Percentiles rank a stretch among this genome's conserved stretches.
Evolutionary conservation across 1,140 invertebrate genomes (phyloP).

Genomic region (Hylyphantes graminicola): DNA sequence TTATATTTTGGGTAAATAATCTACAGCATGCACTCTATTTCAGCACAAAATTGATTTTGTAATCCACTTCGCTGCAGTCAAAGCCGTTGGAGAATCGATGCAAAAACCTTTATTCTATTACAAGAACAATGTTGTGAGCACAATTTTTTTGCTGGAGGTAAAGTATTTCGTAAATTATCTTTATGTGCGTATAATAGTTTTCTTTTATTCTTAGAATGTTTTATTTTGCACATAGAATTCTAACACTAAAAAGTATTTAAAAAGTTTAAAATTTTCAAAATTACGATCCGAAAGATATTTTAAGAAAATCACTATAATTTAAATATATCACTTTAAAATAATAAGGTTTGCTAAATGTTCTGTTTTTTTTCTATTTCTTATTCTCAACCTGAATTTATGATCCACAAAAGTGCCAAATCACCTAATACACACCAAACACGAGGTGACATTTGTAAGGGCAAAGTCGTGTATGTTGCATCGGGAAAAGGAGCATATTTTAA

Average conservation of each 20-base stretch:
- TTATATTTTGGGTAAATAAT: background rate
- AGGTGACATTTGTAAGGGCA: no score
- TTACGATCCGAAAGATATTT: no score
- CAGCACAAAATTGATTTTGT: slow-evolving; percentile 89
- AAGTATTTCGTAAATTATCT: slow-evolving; percentile 38
- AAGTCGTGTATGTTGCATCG: no score
- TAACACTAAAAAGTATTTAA: background rate
- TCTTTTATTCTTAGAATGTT: background rate
- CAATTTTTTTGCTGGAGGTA: slow-evolving; percentile 87
- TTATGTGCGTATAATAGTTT: background rate
- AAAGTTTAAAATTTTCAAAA: no score
- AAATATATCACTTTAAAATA: no score
- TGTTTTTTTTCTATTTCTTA: no score
- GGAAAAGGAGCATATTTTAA: no score
- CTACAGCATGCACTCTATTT: slow-evolving; percentile 56
- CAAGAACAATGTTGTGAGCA: slow-evolving; percentile 90
- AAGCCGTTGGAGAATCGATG: slow-evolving; percentile 95
- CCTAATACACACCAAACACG: no score
- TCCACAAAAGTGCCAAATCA: no score
- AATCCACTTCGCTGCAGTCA: slow-evolving; percentile 94
- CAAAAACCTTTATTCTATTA: slow-evolving; percentile 90
- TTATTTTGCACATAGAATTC: background rate
- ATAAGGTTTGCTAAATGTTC: no score
- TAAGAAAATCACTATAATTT: no score
- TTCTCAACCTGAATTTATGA: no score